These are phyloP conservation scores for Brachymystax lenok DNA, from an alignment of 2,797 vertebrate genomes.

Conservation along the genomic window DNA sequence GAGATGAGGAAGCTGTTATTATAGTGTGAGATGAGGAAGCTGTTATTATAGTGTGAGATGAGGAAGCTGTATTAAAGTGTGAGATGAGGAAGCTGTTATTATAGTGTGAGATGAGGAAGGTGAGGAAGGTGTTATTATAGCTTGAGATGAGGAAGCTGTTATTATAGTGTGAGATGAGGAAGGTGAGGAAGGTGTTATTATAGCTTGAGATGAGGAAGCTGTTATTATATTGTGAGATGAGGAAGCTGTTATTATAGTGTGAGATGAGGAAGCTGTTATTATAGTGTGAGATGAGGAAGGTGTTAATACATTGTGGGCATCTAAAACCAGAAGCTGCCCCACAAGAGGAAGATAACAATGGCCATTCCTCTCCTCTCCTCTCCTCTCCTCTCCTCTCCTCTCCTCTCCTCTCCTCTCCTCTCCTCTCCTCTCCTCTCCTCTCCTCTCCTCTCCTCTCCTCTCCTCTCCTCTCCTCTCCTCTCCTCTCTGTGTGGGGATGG, in stretches of 20 bases:
- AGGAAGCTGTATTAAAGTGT: no score
- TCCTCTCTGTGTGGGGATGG: neutral
- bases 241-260: neutral
- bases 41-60: no score
- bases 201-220: no score
- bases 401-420: slow-evolving; percentile 5
- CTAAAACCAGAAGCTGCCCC: neutral
- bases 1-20: no score
- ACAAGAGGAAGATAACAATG: slow-evolving; percentile 21
- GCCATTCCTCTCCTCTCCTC: neutral
- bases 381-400: neutral
- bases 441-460: neutral
- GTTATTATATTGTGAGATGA: no score
- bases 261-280: neutral
- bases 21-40: no score
- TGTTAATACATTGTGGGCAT: neutral
- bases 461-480: neutral
- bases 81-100: no score
- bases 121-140: no score
- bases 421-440: neutral
- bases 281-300: neutral
- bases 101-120: no score
- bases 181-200: no score
- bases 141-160: no score
- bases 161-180: no score